Percentiles rank a stretch among this genome's conserved stretches.
phyloP scores from a whole-genome alignment of 2,113 vertebrate species.

The Meleagris gallopavo region DNA sequence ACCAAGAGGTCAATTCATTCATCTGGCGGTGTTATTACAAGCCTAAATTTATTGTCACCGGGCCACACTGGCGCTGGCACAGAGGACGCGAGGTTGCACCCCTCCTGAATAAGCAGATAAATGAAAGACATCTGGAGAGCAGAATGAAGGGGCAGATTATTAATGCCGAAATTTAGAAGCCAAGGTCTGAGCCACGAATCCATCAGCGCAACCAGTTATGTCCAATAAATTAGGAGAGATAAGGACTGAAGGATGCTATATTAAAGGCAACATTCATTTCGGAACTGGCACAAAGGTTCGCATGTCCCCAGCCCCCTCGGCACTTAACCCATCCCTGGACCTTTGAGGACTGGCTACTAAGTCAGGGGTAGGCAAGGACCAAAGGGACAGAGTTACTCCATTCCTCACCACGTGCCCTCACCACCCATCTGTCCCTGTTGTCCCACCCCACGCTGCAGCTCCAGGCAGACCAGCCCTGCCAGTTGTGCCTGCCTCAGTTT shows the following conservation, averaged over 20 bases:
- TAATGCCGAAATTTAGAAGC: conserved; percentile 86
- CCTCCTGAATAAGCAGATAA: conserved; percentile 75
- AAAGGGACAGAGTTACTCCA: not conserved
- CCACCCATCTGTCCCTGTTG: not conserved
- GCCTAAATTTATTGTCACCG: conserved; percentile 73
- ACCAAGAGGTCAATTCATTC: conserved; percentile 73
- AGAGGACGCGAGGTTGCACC: conserved; percentile 69
- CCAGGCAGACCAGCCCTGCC: accelerated
- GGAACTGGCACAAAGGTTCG: conserved; percentile 36
- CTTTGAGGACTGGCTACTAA: conserved; percentile 65
- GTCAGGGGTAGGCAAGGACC: not conserved
- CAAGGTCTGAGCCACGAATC: conserved; percentile 85
- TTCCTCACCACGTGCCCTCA: not conserved
- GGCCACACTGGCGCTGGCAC: conserved; percentile 73
- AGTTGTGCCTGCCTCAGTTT: not conserved
- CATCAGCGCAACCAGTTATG: conserved; percentile 78
- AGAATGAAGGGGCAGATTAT: conserved; percentile 80
- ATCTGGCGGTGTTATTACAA: conserved; percentile 75
- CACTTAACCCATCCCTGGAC: not conserved
- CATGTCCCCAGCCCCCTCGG: too few species aligned
- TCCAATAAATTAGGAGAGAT: conserved; percentile 85
- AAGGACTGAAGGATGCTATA: conserved; percentile 83
- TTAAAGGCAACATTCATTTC: conserved; percentile 78
- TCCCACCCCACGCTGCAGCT: not conserved
- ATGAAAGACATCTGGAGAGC: conserved; percentile 78